phyloP scores from a whole-genome alignment of 2,888 invertebrate genomes.

The Portevinia maculata region DNA sequence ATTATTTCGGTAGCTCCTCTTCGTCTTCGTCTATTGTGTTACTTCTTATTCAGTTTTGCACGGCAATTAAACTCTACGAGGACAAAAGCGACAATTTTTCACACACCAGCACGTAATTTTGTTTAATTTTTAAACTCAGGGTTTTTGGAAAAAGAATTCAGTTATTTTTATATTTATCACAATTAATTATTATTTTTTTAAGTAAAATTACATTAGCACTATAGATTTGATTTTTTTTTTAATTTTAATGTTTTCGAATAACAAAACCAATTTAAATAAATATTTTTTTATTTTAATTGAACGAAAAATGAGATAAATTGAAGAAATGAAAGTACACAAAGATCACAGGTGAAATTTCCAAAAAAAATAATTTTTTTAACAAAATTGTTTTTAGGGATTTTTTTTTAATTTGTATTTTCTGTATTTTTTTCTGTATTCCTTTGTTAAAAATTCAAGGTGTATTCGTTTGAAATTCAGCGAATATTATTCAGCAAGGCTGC shows the following conservation, averaged over 20 bases:
- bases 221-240: conserved; percentile 19
- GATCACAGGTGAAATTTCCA: conserved; percentile 67
- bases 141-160: conserved; percentile 10
- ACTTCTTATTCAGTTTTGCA: conserved; percentile 55
- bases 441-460: conserved; percentile 61
- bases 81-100: conserved; percentile 45
- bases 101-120: conserved; percentile 30
- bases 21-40: conserved; percentile 52
- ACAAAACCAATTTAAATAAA: conserved; percentile 35
- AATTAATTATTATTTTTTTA: conserved; percentile 28
- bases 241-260: conserved; percentile 17
- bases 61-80: conserved; percentile 60
- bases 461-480: conserved; percentile 62
- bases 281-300: conserved; percentile 50
- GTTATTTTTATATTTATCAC: conserved; percentile 29
- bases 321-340: conserved; percentile 71
- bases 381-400: conserved; percentile 39
- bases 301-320: conserved; percentile 47
- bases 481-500: conserved; percentile 68
- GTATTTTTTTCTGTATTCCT: conserved; percentile 49
- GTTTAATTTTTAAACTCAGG: neutral
- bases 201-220: conserved; percentile 48
- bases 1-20: conserved; percentile 69
- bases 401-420: conserved; percentile 22
- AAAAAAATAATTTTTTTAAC: conserved; percentile 38